Evolutionary conservation across 2,113 vertebrate species (phyloP), one percentile per base, ranked within the genome.

Genomic region (Gopherus flavomarginatus): DNA sequence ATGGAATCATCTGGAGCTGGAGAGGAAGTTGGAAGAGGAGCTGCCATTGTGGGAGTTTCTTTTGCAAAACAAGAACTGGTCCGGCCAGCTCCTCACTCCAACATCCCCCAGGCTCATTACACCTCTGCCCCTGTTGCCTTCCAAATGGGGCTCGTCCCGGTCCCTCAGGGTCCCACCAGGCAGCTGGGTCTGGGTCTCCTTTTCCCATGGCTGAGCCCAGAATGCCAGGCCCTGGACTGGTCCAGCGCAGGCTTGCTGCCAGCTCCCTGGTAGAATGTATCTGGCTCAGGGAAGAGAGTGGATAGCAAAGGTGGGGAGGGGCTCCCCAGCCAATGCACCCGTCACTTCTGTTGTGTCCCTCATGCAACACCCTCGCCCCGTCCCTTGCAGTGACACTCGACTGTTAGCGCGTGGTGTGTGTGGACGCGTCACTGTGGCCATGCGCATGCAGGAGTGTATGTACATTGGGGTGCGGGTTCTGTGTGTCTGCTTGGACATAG

Each of bases 391-490:
- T 86, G 2, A 0, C 9, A 6, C 27, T 54, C 77, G 31, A 0
- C 78, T 83, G 24, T 44, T 35, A 9, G 80, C 1, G 2, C 1
- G 0, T 5, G 31, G 21, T 1, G 52, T 77, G 42, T 0, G 6
- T 8, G 31, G 86, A 22, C 31, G 2, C 13, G 3, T 16, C 29
- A 35, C 29, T 35, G 14, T 7, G 59, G 13, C 11, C n/a, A 31
- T 4, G 72, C 12, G 5, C 8, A 1, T 38, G 35, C 16, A n/a
- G 31, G 31, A 14, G 72, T 9, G 22, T 22, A 10, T 54, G 69
- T 42, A 59, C 69, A 14, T 65, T n/a, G n/a, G 57, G 53, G n/a
- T 81, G 14, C 47, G 38, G 31, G 26, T 62, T 44, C 38, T 4
- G 22, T 11, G 72, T 14, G 38, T 26, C n/a, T 19, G 42, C 11